Base-by-base conservation (phyloP, 1,140 invertebrate species). In the Sminthurinus signatus region DNA sequence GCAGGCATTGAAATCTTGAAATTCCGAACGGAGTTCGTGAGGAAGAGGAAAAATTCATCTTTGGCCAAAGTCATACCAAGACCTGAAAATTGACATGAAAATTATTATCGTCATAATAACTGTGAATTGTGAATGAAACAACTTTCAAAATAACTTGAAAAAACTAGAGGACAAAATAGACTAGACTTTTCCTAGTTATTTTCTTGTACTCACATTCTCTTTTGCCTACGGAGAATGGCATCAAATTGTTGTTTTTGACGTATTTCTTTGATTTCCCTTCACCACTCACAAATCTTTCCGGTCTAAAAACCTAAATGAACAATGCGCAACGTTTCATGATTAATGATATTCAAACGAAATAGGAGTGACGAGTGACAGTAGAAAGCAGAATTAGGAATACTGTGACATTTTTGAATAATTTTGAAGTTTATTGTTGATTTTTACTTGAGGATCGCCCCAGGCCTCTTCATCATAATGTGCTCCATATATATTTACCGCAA, bases 351-450 rank as follows among this genome's bases (percentile, higher is more conserved):
- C 75, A 74, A 87, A 87, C 17, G 85, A 76, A 43, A 88, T 86
- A 71, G 92, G 93, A 0, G 89, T 88, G 69, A 88, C 79, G 10
- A 10, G 21, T 12, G 73, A 85, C 88, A 31, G 51, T 23, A 86
- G 74, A 2, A 76, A 73, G n/a, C 76, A 65, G 43, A 21, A 54
- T 73, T 85, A 86, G 8, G 85, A 86, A 56, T 77, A 64, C 39
- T 82, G 76, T 28, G 84, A 78, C 1, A 92, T 73, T 74, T 87
- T 91, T 67, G 89, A 78, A 65, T 90, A 87, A 0, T 90, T 90
- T 59, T 82, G 80, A 74, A 91, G 91, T 19, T 76, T 73, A 54
- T 87, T 70, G 1, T n/a, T n/a, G n/a, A n/a, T n/a, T n/a, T n/a
- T n/a, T n/a, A n/a, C n/a, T n/a, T n/a, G n/a, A n/a, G 80, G 79